Conservation (phyloP, 2,888 invertebrate species). For the Cataglyphis rosenhaueri region DNA sequence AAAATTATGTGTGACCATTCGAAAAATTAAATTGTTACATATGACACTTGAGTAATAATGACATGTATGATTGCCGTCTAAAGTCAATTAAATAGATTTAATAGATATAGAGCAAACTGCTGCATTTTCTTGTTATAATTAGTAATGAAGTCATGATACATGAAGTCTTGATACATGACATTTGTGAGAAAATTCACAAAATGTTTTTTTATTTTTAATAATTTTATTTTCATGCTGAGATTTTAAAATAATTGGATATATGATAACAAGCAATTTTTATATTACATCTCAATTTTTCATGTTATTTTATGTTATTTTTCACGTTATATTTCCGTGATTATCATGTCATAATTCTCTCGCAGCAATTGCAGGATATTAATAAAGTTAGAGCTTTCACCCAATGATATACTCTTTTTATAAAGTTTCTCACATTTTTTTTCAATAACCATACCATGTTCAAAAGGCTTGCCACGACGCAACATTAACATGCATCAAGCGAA, state of each 20-base stretch:
- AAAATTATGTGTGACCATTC: constrained; percentile 31
- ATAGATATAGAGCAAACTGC: constrained; percentile 14
- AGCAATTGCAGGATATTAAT: constrained; percentile 8
- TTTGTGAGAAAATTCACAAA: constrained; percentile 6
- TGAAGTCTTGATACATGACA: constrained; percentile 26
- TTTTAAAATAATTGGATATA: constrained; percentile 30
- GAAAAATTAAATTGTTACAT: constrained; percentile 1
- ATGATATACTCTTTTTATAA: constrained; percentile 2
- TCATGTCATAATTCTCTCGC: background rate
- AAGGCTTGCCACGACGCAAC: background rate
- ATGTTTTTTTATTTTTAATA: constrained; percentile 1
- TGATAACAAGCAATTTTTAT: constrained; percentile 12
- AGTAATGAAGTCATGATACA: constrained; percentile 7
- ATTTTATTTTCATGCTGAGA: background rate
- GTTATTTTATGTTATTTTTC: background rate
- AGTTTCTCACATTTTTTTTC: constrained; percentile 10
- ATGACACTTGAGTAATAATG: background rate
- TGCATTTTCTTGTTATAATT: constrained; percentile 22
- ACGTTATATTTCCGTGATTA: background rate
- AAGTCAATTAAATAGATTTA: background rate
- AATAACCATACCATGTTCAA: background rate
- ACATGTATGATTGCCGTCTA: background rate
- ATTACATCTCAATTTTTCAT: background rate
- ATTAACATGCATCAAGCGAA: constrained; percentile 4
- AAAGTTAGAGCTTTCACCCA: constrained; percentile 27